Evolutionary conservation across 2,888 invertebrate genomes (phyloP), one percentile per base, ranked within the genome.

Genomic region (Pristionchus mayeri): DNA sequence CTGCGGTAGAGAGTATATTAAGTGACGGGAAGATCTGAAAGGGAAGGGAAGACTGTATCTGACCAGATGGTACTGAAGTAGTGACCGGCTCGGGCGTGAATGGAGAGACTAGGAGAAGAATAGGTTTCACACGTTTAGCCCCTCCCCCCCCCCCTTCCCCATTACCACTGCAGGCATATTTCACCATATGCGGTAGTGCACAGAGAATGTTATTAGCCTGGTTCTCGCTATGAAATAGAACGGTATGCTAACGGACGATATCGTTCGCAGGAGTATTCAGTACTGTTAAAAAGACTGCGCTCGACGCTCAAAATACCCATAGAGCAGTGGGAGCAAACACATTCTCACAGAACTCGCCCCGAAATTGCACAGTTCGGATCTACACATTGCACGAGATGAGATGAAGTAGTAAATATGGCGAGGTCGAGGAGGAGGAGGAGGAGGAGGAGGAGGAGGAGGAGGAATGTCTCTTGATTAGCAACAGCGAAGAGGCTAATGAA

Each of bases 381-480:
- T n/a, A n/a, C n/a, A n/a, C 54, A 54, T n/a, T 16, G n/a, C 21
- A 54, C 21, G n/a, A n/a, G n/a, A 54, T 18, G 71, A 30, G 40
- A 71, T 37, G 67, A 63, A n/a, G 71, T 71, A 40, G 71, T 71
- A 44, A 71, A 71, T 71, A 71, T 71, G 40, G 37, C 30, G 40
- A 40, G 71, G 40, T 30, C 40, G 40, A 40, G 71, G 40, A 71
- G 71, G n/a, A n/a, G n/a, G n/a, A n/a, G n/a, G n/a, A n/a, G n/a
- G n/a, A n/a, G n/a, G n/a, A n/a, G n/a, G n/a, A n/a, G n/a, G n/a
- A n/a, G n/a, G n/a, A n/a, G n/a, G n/a, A n/a, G n/a, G n/a, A n/a
- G n/a, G n/a, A n/a, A n/a, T n/a, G n/a, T n/a, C n/a, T 71, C 40
- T 71, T 71, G 71, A 71, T 71, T 71, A 71, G 71, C 40, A 9